Evolutionary conservation across 2,797 vertebrate species (phyloP).

Genomic region (Lepus townsendii): DNA sequence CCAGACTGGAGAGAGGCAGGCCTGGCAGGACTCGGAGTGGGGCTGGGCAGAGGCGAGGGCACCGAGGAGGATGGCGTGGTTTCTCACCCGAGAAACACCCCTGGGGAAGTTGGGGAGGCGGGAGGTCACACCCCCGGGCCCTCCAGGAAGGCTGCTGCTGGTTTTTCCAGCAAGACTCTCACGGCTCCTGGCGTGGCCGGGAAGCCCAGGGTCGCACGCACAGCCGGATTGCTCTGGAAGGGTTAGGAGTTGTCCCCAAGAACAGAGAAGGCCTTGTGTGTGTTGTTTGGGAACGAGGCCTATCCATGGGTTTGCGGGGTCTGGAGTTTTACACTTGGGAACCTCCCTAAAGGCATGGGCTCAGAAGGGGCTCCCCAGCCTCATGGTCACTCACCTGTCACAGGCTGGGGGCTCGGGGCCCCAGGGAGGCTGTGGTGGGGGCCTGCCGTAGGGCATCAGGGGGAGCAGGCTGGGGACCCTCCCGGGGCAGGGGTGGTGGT

Average conservation of each 20-base stretch:
- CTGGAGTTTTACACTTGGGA: neutral
- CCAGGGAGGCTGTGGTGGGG: no score
- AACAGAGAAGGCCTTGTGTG: neutral
- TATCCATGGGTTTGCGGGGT: neutral
- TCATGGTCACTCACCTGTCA: neutral
- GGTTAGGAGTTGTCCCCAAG: neutral
- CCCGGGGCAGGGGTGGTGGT: no score
- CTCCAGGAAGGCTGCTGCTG: neutral
- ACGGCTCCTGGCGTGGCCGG: neutral
- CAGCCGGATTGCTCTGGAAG: neutral
- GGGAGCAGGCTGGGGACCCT: no score
- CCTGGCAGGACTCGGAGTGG: neutral
- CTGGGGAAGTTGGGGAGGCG: neutral
- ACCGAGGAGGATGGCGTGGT: neutral
- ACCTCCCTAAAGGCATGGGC: neutral
- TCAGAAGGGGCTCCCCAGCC: neutral
- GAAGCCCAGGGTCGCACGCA: neutral
- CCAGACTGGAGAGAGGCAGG: neutral
- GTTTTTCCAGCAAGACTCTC: neutral
- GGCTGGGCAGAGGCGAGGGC: neutral
- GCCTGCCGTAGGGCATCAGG: neutral
- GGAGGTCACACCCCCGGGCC: neutral
- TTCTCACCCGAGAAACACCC: neutral
- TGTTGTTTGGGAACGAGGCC: neutral
- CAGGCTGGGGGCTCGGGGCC: neutral